Base-by-base conservation (phyloP, 2,113 vertebrate genomes). In the Ctenodactylus gundi region DNA sequence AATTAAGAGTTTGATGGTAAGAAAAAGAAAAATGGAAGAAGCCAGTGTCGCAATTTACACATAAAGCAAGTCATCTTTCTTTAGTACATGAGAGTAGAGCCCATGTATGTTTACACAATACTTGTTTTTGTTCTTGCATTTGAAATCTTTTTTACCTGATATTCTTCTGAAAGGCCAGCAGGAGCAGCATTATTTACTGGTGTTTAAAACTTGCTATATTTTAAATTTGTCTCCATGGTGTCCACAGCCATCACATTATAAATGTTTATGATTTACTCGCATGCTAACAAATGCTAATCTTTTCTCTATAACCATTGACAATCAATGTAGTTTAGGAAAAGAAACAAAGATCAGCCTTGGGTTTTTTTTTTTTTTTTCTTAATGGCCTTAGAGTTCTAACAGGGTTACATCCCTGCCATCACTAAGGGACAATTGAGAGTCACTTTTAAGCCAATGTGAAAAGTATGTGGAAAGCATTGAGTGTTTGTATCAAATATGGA, bases 41-140 rank as follows among this genome's bases (percentile, higher is more conserved):
- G 2, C 7, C 51, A 36, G 34, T 70, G 62, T 49, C 6, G 13
- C 0, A 34, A 34, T 31, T 58, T 18, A 7, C 44, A 58, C 49
- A 34, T 36, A 68, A 53, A 75, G 1, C 27, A 76, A 51, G 21
- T 68, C 1, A 62, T 58, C 39, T 89, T 27, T 55, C 27, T 76
- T 90, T 13, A 21, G 76, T 39, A 17, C 10, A 6, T 5, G 13
- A 4, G 68, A 39, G 31, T 44, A 14, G 6, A 39, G 4, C 3
- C 13, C 10, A 6, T 36, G 2, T 31, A 6, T 41, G 62, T 73
- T 82, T 94, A 41, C 0, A 36, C 67, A 75, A 15, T 51, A 58
- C 57, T 64, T 81, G 65, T 65, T 85, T 95, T 76, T 90, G 44
- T 82, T 65, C n/a, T 23, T 85, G 31, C n/a, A 18, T 82, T 81